These are phyloP conservation scores for Tragelaphus strepsiceros DNA, from an alignment of 2,113 vertebrate species.

Conservation along the genomic window DNA sequence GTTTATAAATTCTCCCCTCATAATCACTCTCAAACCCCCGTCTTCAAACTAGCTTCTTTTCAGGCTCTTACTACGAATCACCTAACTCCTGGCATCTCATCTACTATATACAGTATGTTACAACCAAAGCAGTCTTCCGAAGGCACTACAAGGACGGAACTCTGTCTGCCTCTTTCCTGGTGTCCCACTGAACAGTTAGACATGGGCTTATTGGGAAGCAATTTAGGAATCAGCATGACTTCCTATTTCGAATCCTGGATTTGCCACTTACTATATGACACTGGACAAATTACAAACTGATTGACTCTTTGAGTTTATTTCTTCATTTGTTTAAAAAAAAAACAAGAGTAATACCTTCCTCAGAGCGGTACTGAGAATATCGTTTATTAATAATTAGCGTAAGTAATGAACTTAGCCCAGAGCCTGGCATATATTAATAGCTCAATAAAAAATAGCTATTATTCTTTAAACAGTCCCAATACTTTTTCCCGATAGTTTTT, in stretches of 20 bases:
- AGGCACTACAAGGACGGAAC: not conserved
- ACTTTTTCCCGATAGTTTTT: not conserved
- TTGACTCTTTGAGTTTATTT: not conserved
- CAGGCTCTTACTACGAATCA: not conserved
- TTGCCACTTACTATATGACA: not conserved
- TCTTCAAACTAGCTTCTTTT: slow-evolving; percentile 33
- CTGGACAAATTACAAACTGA: not conserved
- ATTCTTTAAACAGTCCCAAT: not conserved
- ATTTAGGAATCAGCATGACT: not conserved
- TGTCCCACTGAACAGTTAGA: not conserved
- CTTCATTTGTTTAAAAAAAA: not conserved
- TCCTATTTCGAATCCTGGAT: not conserved
- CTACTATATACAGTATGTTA: not conserved
- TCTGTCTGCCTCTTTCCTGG: not conserved
- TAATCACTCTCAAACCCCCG: not conserved
- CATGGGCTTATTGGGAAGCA: not conserved
- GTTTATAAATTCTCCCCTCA: not conserved
- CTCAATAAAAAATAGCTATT: not conserved
- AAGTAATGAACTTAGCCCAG: slow-evolving; percentile 21
- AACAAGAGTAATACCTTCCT: not conserved
- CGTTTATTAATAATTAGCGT: not conserved
- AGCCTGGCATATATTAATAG: not conserved
- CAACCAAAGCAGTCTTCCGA: not conserved
- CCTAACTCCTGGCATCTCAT: not conserved
- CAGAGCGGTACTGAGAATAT: not conserved